Evolutionary conservation across 2,888 invertebrate species (phyloP).

Genomic region (Thelaira solivaga): DNA sequence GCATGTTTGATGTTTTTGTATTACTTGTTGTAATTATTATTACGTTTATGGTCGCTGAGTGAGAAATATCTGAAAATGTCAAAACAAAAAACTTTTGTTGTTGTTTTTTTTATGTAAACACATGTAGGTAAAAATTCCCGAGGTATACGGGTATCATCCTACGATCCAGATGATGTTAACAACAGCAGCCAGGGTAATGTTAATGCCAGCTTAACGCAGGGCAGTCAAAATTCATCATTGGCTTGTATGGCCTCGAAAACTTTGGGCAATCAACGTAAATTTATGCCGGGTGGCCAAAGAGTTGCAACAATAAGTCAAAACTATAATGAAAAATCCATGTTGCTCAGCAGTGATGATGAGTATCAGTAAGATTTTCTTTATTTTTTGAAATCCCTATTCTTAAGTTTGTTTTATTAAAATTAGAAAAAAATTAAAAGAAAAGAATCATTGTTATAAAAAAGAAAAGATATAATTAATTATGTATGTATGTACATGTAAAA

Average conservation of each 20-base stretch:
- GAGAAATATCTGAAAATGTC: neutral
- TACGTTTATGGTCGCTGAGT: too few relatives aligned
- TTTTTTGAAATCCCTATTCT: too few relatives aligned
- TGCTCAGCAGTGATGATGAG: constrained; percentile 97
- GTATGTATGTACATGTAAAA: too few relatives aligned
- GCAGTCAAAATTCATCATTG: constrained; percentile 48
- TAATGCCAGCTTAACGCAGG: constrained; percentile 63
- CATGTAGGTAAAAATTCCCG: constrained; percentile 81
- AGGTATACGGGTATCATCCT: constrained; percentile 82
- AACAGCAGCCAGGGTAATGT: constrained; percentile 66
- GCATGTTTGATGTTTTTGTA: neutral
- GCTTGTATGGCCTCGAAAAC: constrained; percentile 78
- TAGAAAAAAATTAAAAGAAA: neutral
- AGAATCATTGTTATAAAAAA: constrained; percentile 44
- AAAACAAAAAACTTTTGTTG: too few relatives aligned
- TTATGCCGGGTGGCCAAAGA: constrained; percentile 82
- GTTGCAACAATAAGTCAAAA: constrained; percentile 89
- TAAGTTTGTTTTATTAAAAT: constrained; percentile 30
- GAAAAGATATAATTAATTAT: too few relatives aligned
- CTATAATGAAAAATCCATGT: constrained; percentile 97
- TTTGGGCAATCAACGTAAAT: constrained; percentile 78
- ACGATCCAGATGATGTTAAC: constrained; percentile 83
- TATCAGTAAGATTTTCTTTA: constrained; percentile 81
- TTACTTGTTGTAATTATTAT: too few relatives aligned
- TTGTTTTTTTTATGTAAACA: neutral